A percentile compares a stretch with the other conserved stretches of the same genome.
These are phyloP conservation scores for Megalurothrips usitatus DNA, from an alignment of 2,888 invertebrate species.

Conservation along the genomic window DNA sequence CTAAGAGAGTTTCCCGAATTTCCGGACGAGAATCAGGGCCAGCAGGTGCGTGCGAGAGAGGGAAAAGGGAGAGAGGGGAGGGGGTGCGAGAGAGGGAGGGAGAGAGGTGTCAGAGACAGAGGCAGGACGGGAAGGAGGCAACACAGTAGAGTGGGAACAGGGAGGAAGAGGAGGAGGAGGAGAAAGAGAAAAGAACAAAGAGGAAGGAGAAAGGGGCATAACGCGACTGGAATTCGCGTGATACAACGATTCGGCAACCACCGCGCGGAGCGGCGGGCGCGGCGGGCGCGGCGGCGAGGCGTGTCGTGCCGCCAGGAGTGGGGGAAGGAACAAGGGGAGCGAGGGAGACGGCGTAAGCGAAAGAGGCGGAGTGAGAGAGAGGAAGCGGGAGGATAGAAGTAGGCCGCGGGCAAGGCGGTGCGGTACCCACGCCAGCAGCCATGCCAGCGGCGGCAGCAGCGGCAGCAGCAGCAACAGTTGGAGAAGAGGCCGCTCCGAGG, in stretches of 20 bases:
- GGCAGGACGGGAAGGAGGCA: too few species aligned
- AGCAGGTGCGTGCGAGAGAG: too few species aligned
- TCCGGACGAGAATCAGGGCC: too few species aligned
- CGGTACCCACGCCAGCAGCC: neutral
- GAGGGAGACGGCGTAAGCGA: neutral
- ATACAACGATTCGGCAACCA: slow-evolving; percentile 1
- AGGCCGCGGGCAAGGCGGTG: neutral
- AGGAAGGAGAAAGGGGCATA: too few species aligned
- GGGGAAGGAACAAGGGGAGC: neutral
- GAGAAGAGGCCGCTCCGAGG: too few species aligned
- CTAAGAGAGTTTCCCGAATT: too few species aligned
- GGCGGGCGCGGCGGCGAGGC: neutral
- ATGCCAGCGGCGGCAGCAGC: too few species aligned
- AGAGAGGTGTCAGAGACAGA: neutral
- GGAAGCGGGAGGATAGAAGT: too few species aligned
- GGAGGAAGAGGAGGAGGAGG: too few species aligned
- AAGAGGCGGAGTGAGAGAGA: neutral
- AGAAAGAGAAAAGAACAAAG: too few species aligned
- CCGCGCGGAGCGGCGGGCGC: neutral
- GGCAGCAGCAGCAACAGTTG: neutral
- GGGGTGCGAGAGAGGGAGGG: neutral
- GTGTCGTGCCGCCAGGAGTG: too few species aligned
- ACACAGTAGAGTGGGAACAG: too few species aligned
- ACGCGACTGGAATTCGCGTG: neutral
- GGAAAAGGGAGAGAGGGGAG: neutral